Evolutionary conservation across 2,888 invertebrate genomes (phyloP), one percentile per base, ranked within the genome.

Genomic region (Agriopis leucophaearia): DNA sequence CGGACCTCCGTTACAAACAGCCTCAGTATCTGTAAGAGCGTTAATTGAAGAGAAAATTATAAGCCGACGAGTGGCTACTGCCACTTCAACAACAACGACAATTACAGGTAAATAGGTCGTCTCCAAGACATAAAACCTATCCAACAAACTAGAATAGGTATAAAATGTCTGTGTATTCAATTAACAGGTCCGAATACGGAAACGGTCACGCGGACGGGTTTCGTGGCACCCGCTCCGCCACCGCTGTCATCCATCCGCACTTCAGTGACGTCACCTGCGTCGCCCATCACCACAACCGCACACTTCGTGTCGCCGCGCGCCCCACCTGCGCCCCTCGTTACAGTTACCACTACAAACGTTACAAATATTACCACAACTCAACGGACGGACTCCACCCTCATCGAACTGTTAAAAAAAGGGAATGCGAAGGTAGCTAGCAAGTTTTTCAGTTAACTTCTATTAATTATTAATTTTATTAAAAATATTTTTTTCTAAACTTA

Each of bases 41-140:
- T 95, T 98, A 54, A 98, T 98, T 76, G 98, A 98, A 91, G 98
- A 98, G 87, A 98, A 98, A 89, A 98, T 98, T 75, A 98, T 98
- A 78, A 98, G 97, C 86, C 97, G 98, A 78, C 94, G 98, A 80
- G 96, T 96, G 51, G 96, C 94, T 10, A 87, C 84, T 45, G 85
- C 86, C 71, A 76, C 85, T 10, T 85, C 88, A 27, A 81, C 87
- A 9, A 75, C 85, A 56, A 77, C 86, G n/a, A 52, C 45, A 13
- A 50, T 27, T 27, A 78, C 83, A 77, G 87, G 91, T 91, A 82
- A 40, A 10, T 16, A 54, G 27, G 27, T 27, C n/a, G n/a, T 5
- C 27, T 5, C 27, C 38, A 40, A 40, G 6, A 44, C 44, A 1
- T 44, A 44, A 4, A 44, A 44, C 44, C 12, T 13, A 5, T 27